Percentiles rank a stretch among this genome's conserved stretches.
Evolutionary conservation across 64 coral and sea anemone species (phyloP).

Genomic region (Stylophora pistillata): DNA sequence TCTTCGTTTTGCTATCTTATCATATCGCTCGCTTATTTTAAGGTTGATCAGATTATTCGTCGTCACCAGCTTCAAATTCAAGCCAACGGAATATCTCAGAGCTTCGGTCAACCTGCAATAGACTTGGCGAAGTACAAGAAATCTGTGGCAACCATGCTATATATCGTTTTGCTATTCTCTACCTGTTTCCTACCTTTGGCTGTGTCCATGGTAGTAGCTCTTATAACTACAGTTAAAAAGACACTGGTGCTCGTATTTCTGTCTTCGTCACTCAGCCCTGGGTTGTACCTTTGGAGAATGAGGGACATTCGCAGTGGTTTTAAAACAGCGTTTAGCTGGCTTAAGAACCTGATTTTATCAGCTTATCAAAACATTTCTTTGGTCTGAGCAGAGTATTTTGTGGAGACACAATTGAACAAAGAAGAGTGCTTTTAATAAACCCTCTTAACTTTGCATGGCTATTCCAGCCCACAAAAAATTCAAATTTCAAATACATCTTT

Average conservation of each 20-base stretch:
- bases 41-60: not conserved
- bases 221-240: not conserved
- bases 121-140: slow-evolving; percentile 27
- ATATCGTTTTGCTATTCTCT: not conserved
- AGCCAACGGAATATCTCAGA: not conserved
- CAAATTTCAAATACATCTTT: too few species aligned
- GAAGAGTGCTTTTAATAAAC: too few species aligned
- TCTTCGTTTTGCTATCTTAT: not conserved
- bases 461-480: too few species aligned
- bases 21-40: slow-evolving; percentile 7
- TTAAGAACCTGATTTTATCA: too few species aligned
- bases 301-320: not conserved
- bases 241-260: not conserved
- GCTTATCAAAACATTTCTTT: too few species aligned
- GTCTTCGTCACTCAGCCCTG: slow-evolving; percentile 3
- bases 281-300: slow-evolving; percentile 15
- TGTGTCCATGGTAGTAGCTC: not conserved
- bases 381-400: too few species aligned
- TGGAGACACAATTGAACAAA: too few species aligned
- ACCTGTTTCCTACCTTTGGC: not conserved
- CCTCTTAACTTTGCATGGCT: too few species aligned
- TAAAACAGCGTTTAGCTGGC: not conserved
- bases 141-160: not conserved
- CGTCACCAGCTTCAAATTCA: not conserved
- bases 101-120: not conserved